phyloP scores from a whole-genome alignment of 2,888 invertebrate genomes.

The Encarsia formosa region DNA sequence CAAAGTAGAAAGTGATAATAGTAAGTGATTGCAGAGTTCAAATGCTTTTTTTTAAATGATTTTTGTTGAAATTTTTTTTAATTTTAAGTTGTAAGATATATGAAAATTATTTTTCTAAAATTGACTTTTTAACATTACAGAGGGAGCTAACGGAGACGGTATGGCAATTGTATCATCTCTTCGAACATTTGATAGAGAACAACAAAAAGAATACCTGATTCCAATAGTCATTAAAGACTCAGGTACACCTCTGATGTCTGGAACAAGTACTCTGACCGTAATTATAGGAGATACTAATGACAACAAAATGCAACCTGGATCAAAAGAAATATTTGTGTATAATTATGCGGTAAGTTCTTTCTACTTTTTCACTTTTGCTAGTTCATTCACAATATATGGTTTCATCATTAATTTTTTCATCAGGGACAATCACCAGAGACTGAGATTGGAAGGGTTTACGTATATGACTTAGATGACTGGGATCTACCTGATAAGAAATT shows the following conservation, averaged over 20 bases:
- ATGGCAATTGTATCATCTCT: conserved; percentile 96
- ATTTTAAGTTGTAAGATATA: too few relatives aligned
- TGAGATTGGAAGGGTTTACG: conserved; percentile 91
- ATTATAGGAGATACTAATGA: conserved; percentile 98
- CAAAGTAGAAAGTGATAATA: conserved; percentile 94
- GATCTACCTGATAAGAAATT: conserved; percentile 96
- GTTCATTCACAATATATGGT: conserved; percentile 1
- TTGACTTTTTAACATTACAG: conserved; percentile 49
- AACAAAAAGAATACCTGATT: conserved; percentile 92
- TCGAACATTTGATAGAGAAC: conserved; percentile 90
- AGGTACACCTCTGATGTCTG: conserved; percentile 93
- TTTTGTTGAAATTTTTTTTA: too few relatives aligned
- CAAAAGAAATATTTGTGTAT: conserved; percentile 95
- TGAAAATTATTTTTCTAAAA: too few relatives aligned
- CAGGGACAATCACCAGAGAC: conserved; percentile 86
- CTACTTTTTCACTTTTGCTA: neutral
- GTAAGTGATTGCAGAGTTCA: conserved; percentile 54
- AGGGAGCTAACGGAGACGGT: conserved; percentile 95
- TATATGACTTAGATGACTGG: conserved; percentile 98
- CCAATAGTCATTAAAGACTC: conserved; percentile 97
- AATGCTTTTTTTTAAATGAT: neutral
- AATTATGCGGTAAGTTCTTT: conserved; percentile 68
- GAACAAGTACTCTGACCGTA: conserved; percentile 91
- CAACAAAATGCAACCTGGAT: conserved; percentile 97
- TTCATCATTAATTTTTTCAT: conserved; percentile 19